Evolutionary conservation across 1,140 invertebrate species (phyloP).

Genomic region (Macrobrachium rosenbergii): DNA sequence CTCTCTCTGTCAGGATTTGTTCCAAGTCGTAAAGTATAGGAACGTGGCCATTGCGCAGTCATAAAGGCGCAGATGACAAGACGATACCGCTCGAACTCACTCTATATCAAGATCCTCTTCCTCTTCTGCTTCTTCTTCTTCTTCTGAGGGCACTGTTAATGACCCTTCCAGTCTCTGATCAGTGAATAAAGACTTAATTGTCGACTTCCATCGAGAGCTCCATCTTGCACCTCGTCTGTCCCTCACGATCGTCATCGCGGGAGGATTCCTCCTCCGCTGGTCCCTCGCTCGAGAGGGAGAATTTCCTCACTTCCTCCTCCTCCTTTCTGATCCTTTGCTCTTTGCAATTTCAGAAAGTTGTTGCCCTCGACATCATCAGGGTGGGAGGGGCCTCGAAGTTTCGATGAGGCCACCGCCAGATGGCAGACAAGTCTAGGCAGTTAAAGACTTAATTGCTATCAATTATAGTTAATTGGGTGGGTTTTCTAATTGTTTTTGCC

Average conservation of each 20-base stretch:
- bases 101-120: background rate
- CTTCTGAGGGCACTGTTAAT: too few species aligned
- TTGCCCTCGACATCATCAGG: conserved; percentile 49
- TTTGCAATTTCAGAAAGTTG: conserved; percentile 51
- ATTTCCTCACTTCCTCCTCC: background rate
- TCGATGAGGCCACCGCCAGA: conserved; percentile 53
- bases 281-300: too few species aligned
- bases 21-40: conserved; percentile 53
- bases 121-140: too few species aligned
- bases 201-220: too few species aligned
- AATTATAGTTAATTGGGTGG: conserved; percentile 9
- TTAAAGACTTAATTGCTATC: conserved; percentile 30
- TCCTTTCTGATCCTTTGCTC: conserved; percentile 7
- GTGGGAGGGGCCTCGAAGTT: conserved; percentile 40
- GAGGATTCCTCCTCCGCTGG: too few species aligned
- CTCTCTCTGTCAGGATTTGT: conserved; percentile 29
- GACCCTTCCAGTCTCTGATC: too few species aligned
- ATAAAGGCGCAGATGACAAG: conserved; percentile 34
- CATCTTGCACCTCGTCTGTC: too few species aligned
- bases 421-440: conserved; percentile 49
- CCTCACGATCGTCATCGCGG: too few species aligned
- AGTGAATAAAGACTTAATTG: too few species aligned
- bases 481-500: background rate
- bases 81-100: conserved; percentile 18
- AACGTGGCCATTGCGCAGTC: conserved; percentile 43